Evolutionary conservation across 1,140 invertebrate genomes (phyloP), one percentile per base, ranked within the genome.

Genomic region (Drosophila orosa): DNA sequence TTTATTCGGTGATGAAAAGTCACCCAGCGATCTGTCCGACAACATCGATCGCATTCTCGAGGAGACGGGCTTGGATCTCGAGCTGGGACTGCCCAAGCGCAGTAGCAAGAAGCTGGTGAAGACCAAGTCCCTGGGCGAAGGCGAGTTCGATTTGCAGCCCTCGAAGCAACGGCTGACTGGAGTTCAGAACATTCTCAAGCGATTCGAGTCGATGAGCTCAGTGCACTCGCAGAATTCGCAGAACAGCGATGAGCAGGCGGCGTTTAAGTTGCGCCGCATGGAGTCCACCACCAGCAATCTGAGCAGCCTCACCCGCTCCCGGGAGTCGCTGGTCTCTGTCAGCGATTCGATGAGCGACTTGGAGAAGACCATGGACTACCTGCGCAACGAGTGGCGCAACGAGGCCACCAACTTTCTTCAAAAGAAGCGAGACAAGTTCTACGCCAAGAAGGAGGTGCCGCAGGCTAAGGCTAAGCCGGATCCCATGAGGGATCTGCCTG

Each of bases 391-490:
- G 57, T 92, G 91, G 91, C 90, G 90, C 24, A 92, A 63, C 45
- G 91, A 92, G 40, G 91, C 91, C 7, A 91, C 91, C 0, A 91
- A 91, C 37, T 92, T 92, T 25, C 45, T 92, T 44, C 89, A 92
- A 44, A 91, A 80, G 39, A 92, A 92, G 55, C 74, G 91, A 0
- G 72, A 89, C n/a, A 86, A 76, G 24, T 92, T 90, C 37, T 92
- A 80, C 56, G 75, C 83, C 6, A 57, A 91, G 24, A 78, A 82
- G 37, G 73, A 62, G 40, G 47, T n/a, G 15, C 48, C 76, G 15
- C 44, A 78, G 37, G 6, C n/a, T 7, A 62, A 61, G 35, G 44
- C 50, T 2, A 74, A 48, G 29, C 45, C 50, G 3, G 58, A 66
- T 42, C 48, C 69, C 8, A 5, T 56, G 0, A 47, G 50, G 24